Evolutionary conservation across 1,140 invertebrate genomes (phyloP).

Genomic region (Aphelinus certus): DNA sequence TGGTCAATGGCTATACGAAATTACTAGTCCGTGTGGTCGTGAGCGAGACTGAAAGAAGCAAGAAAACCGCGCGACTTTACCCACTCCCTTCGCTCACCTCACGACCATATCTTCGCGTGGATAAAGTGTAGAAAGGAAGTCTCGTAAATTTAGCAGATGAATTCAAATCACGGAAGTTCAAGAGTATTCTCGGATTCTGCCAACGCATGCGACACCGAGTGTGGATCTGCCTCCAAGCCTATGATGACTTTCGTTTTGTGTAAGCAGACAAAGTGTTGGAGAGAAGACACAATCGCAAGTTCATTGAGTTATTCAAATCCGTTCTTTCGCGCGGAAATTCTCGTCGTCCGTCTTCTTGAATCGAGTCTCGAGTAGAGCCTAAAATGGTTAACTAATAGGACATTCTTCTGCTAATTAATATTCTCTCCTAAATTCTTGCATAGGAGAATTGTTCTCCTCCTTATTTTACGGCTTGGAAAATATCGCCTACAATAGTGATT

Average conservation of each 20-base stretch:
- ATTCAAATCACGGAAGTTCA: constrained; percentile 20
- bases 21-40: background rate
- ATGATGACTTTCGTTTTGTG: too few relatives aligned
- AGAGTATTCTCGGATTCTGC: constrained; percentile 3
- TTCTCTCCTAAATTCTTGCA: too few relatives aligned
- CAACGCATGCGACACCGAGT: background rate
- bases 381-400: too few relatives aligned
- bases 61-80: too few relatives aligned
- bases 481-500: too few relatives aligned
- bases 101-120: too few relatives aligned
- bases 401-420: too few relatives aligned
- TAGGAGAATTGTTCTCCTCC: too few relatives aligned
- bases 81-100: too few relatives aligned
- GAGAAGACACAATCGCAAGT: constrained; percentile 21
- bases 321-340: background rate
- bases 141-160: constrained; percentile 28
- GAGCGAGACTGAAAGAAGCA: too few relatives aligned
- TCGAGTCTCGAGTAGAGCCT: too few relatives aligned
- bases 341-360: background rate
- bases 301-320: constrained; percentile 32
- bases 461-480: too few relatives aligned
- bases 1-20: constrained; percentile 6
- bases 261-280: background rate
- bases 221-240: background rate
- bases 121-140: background rate